Conservation (phyloP, 2,888 invertebrate species). For the Callyntrura guangdongensis region DNA sequence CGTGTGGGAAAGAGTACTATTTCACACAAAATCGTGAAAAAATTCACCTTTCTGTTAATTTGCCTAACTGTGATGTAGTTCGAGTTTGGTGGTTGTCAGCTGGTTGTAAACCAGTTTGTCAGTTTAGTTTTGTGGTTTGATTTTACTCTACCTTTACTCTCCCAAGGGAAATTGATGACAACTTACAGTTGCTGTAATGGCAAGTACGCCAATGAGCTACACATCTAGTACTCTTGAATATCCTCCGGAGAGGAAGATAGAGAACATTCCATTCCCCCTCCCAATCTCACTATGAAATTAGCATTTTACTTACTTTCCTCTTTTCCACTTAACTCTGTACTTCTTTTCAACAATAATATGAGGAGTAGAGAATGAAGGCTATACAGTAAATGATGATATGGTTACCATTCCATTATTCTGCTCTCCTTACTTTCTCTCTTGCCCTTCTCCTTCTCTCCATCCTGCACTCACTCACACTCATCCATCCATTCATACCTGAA, state of each 20-base stretch:
- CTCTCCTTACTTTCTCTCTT: background rate
- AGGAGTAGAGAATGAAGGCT: background rate
- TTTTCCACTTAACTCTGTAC: background rate
- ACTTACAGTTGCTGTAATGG: slow-evolving; percentile 4
- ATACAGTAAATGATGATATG: background rate
- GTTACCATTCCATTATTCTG: background rate
- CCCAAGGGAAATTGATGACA: slow-evolving; percentile 32
- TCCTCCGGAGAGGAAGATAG: slow-evolving; percentile 5
- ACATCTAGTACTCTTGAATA: background rate
- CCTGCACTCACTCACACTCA: too few relatives aligned
- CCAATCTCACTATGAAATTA: slow-evolving; percentile 22
- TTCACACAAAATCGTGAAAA: background rate
- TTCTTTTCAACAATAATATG: slow-evolving; percentile 4
- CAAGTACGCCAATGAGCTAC: background rate
- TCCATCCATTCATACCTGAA: background rate
- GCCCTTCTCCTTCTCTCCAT: too few relatives aligned
- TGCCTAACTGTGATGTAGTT: background rate
- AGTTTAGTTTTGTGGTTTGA: slow-evolving; percentile 21
- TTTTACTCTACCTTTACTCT: background rate
- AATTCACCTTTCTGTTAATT: background rate
- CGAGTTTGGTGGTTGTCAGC: background rate
- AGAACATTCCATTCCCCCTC: background rate
- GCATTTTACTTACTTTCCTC: slow-evolving; percentile 12
- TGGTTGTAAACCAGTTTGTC: background rate
- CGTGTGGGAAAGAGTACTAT: background rate